These are phyloP conservation scores for Asarcornis scutulata DNA, from an alignment of 2,113 vertebrate species.

Conservation along the genomic window DNA sequence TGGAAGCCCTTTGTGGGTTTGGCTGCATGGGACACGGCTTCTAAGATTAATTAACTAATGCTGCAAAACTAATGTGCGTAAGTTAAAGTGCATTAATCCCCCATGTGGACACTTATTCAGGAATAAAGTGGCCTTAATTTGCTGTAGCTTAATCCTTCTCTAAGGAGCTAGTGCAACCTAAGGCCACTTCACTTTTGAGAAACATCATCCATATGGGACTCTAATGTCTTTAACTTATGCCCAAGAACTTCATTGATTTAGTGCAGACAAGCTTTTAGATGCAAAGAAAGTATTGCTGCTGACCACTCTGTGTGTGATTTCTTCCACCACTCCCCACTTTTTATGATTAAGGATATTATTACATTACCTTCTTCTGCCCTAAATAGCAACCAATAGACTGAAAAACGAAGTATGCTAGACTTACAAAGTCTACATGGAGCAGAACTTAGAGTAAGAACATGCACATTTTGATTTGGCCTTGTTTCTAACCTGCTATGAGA, in stretches of 20 bases:
- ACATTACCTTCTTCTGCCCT: neutral
- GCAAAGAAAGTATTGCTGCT: neutral
- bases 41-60: constrained; percentile 18
- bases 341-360: neutral
- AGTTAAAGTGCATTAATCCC: constrained; percentile 14
- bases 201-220: neutral
- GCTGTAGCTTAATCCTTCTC: neutral
- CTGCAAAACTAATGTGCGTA: neutral
- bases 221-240: neutral
- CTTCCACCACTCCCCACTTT: neutral
- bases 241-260: neutral
- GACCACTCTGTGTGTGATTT: neutral
- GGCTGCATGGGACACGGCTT: neutral
- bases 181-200: neutral
- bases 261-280: neutral
- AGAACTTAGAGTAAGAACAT: neutral
- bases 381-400: neutral
- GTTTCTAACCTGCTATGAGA: neutral
- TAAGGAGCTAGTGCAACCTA: neutral
- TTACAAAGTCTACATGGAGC: neutral
- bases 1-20: neutral
- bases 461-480: neutral
- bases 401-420: neutral
- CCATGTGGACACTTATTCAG: neutral
- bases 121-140: constrained; percentile 1